A percentile compares a stretch with the other conserved stretches of the same genome.
phyloP scores from a whole-genome alignment of 2,888 invertebrate species.

The Trisateles emortualis region DNA sequence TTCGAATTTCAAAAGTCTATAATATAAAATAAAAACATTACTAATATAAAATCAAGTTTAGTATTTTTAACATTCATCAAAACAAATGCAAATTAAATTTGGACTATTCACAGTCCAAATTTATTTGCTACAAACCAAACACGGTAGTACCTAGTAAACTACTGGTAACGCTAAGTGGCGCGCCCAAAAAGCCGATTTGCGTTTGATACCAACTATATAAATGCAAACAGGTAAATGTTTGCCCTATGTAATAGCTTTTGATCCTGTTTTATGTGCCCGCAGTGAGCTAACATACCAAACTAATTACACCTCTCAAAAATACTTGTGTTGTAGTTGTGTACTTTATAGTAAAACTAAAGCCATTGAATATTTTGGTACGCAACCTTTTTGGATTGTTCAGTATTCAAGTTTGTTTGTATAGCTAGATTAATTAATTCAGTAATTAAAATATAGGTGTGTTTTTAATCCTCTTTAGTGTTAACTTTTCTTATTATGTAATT shows the following conservation, averaged over 20 bases:
- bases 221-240: slow-evolving; percentile 40
- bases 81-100: not conserved
- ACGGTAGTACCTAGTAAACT: slow-evolving; percentile 27
- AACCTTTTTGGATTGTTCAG: slow-evolving; percentile 20
- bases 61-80: too few species aligned
- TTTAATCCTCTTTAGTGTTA: slow-evolving; percentile 40
- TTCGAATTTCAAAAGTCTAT: too few species aligned
- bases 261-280: slow-evolving; percentile 25
- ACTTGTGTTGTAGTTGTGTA: not conserved
- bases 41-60: too few species aligned
- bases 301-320: slow-evolving; percentile 30
- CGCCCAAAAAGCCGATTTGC: slow-evolving; percentile 44
- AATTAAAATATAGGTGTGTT: slow-evolving; percentile 40
- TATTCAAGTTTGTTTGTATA: slow-evolving; percentile 24
- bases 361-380: slow-evolving; percentile 13
- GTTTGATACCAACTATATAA: slow-evolving; percentile 32
- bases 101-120: slow-evolving; percentile 14
- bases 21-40: too few species aligned
- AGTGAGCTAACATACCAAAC: slow-evolving; percentile 13
- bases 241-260: slow-evolving; percentile 30
- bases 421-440: slow-evolving; percentile 39
- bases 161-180: slow-evolving; percentile 34
- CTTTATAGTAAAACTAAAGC: slow-evolving; percentile 5
- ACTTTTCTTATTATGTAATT: slow-evolving; percentile 48
- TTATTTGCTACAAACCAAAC: slow-evolving; percentile 22